phyloP scores from a whole-genome alignment of 2,888 invertebrate genomes.

The Gastrophysa polygoni region DNA sequence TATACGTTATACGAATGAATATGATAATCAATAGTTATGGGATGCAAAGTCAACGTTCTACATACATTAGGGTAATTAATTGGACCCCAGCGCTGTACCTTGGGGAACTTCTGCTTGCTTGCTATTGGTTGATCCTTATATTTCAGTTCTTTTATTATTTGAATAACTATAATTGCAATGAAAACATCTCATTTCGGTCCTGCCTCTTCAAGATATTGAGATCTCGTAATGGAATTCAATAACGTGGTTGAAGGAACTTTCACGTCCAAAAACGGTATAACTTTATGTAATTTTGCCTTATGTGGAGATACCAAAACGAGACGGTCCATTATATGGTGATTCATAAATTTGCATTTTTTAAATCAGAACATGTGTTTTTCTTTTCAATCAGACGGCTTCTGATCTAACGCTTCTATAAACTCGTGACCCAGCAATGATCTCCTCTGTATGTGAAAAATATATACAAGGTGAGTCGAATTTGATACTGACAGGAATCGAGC shows the following conservation, averaged over 20 bases:
- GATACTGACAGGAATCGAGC: too few species aligned
- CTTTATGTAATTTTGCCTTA: constrained; percentile 41
- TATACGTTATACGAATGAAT: too few species aligned
- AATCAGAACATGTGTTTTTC: neutral
- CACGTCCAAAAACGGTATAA: constrained; percentile 42
- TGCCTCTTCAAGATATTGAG: constrained; percentile 4
- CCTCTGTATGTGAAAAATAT: too few species aligned
- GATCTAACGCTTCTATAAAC: neutral
- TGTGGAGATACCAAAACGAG: constrained; percentile 21
- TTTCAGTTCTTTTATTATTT: too few species aligned
- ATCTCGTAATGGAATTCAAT: constrained; percentile 28
- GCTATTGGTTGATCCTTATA: too few species aligned
- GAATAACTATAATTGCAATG: too few species aligned
- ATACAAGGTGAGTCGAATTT: too few species aligned
- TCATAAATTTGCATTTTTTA: constrained; percentile 16
- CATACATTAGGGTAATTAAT: too few species aligned
- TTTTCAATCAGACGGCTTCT: neutral
- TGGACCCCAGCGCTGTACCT: too few species aligned
- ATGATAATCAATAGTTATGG: too few species aligned
- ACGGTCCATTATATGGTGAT: constrained; percentile 10
- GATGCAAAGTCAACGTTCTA: too few species aligned
- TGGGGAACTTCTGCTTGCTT: too few species aligned
- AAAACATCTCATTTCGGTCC: constrained; percentile 5
- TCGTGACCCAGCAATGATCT: neutral
- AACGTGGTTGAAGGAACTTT: constrained; percentile 35